phyloP scores from a whole-genome alignment of 2,888 invertebrate genomes.

The Caenorhabditis panamensis region DNA sequence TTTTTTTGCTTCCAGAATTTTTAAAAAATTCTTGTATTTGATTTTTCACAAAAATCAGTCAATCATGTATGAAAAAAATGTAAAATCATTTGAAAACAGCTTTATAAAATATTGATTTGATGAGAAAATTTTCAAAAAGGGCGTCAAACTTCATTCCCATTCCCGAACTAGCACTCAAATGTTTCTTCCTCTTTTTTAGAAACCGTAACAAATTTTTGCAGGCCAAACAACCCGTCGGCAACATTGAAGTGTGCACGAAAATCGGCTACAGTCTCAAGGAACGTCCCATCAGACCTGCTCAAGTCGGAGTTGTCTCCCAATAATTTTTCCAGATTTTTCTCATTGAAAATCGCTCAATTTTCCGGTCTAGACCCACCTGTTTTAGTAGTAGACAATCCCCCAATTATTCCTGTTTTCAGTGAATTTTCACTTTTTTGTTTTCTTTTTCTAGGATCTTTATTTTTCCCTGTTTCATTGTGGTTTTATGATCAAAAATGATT shows the following conservation, averaged over 20 bases:
- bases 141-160: too few species aligned
- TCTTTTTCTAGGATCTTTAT: neutral
- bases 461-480: conserved; percentile 5
- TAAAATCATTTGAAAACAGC: too few species aligned
- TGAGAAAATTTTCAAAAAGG: too few species aligned
- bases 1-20: too few species aligned
- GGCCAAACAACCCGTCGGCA: conserved; percentile 60
- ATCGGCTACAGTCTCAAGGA: conserved; percentile 95
- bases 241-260: conserved; percentile 93
- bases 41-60: too few species aligned
- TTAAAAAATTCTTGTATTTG: too few species aligned
- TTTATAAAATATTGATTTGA: too few species aligned
- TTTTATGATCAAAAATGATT: neutral
- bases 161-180: too few species aligned
- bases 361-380: conserved; percentile 20
- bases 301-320: conserved; percentile 89
- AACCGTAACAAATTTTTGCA: conserved; percentile 39
- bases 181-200: too few species aligned
- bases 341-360: neutral
- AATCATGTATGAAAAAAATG: too few species aligned
- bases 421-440: conserved; percentile 5
- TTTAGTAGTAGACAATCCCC: conserved; percentile 4
- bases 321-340: conserved; percentile 40
- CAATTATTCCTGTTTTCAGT: conserved; percentile 16
- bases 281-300: conserved; percentile 93